Conservation (phyloP, 2,113 vertebrate species). For the Fregata magnificens region DNA sequence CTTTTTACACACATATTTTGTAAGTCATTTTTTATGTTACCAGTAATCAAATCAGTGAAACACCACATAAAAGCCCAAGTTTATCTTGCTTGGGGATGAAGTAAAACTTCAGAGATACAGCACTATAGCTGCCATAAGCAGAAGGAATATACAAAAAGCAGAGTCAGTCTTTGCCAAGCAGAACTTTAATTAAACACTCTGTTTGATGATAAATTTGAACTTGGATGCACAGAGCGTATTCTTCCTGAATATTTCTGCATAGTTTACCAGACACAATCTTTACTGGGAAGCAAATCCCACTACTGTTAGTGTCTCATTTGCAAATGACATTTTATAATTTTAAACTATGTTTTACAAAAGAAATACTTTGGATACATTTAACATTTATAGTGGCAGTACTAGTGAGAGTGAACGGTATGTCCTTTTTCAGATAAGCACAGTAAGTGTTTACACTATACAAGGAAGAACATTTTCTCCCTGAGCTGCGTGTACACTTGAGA, state of each 20-base stretch:
- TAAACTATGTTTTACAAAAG: neutral
- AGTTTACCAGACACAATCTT: neutral
- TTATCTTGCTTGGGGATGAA: constrained; percentile 44
- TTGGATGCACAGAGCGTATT: neutral
- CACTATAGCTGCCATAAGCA: neutral
- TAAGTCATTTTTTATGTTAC: constrained; percentile 47
- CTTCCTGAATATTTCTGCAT: constrained; percentile 5
- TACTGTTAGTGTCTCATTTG: neutral
- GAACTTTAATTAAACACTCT: neutral
- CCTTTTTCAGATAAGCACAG: neutral
- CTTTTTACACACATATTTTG: constrained; percentile 45
- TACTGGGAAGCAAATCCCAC: neutral
- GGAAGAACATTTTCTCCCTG: neutral
- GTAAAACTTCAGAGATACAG: constrained; percentile 8
- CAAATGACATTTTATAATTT: neutral
- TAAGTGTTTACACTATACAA: neutral
- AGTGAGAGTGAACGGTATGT: neutral
- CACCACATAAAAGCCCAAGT: constrained; percentile 54
- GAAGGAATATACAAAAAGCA: constrained; percentile 13
- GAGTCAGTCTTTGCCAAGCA: neutral
- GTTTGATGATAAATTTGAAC: neutral
- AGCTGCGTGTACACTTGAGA: neutral
- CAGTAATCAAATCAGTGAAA: constrained; percentile 56
- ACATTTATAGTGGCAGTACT: neutral
- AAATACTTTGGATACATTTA: neutral